These are phyloP conservation scores for Pachypeltis micranthus DNA, from an alignment of 1,140 invertebrate species.

Conservation along the genomic window DNA sequence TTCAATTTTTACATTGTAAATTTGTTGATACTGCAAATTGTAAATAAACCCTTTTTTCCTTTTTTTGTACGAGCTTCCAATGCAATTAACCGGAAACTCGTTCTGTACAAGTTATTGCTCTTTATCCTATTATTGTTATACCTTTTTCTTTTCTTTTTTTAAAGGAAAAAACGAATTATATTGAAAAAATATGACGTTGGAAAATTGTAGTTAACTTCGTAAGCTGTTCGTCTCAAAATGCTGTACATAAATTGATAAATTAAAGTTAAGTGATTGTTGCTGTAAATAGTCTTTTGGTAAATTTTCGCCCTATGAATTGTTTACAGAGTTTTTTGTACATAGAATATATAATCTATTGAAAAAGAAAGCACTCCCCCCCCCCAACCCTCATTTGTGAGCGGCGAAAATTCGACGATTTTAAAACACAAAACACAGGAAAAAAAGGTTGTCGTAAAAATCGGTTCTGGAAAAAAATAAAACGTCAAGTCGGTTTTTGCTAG, in stretches of 20 bases:
- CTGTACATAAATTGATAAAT: not conserved
- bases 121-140: conserved; percentile 5
- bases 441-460: not conserved
- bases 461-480: not conserved
- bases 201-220: no score
- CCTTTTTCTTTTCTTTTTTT: not conserved
- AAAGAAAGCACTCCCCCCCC: not conserved
- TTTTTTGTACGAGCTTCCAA: not conserved
- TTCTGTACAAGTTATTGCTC: not conserved
- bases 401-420: conserved; percentile 5
- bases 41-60: no score
- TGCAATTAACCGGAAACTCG: not conserved
- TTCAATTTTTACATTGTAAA: not conserved
- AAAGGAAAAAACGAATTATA: not conserved
- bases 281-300: no score
- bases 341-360: not conserved
- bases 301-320: not conserved
- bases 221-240: not conserved
- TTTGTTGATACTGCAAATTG: not conserved
- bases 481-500: no score
- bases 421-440: conserved; percentile 1
- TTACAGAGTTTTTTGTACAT: no score
- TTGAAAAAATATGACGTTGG: not conserved
- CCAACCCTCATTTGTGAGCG: not conserved
- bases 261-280: not conserved